These are phyloP conservation scores for Microcebus tavaratra DNA, from an alignment of 2,113 vertebrate species.

Conservation along the genomic window DNA sequence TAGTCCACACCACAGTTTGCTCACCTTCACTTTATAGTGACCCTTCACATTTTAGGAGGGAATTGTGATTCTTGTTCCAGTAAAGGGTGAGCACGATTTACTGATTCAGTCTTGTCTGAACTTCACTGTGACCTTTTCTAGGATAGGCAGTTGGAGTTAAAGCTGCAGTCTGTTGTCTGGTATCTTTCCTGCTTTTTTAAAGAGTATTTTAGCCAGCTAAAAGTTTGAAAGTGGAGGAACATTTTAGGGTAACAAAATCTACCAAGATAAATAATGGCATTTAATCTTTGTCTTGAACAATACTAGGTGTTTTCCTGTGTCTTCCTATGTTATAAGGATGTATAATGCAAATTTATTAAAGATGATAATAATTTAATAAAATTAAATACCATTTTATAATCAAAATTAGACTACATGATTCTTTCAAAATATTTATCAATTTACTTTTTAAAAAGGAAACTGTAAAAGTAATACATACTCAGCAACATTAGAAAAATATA, in stretches of 20 bases:
- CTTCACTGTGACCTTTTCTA: neutral
- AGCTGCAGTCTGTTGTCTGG: neutral
- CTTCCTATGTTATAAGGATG: neutral
- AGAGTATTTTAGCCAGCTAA: neutral
- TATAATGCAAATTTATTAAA: neutral
- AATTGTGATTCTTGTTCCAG: neutral
- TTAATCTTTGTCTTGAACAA: neutral
- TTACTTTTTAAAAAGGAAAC: slow-evolving; percentile 6
- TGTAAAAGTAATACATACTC: neutral
- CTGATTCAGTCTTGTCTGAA: neutral
- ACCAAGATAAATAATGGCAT: neutral
- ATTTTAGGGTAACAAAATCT: neutral
- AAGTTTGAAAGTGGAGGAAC: neutral
- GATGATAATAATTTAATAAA: neutral
- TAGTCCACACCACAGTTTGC: neutral
- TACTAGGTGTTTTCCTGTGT: neutral
- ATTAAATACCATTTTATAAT: neutral
- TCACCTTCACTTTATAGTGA: neutral
- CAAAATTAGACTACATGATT: neutral
- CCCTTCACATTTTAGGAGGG: neutral
- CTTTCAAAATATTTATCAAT: neutral
- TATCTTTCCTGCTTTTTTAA: neutral
- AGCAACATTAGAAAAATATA: neutral
- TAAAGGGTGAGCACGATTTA: neutral
- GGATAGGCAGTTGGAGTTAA: neutral